Evolutionary conservation across 2,113 vertebrate genomes (phyloP).

Genomic region (Regulus satrapa): DNA sequence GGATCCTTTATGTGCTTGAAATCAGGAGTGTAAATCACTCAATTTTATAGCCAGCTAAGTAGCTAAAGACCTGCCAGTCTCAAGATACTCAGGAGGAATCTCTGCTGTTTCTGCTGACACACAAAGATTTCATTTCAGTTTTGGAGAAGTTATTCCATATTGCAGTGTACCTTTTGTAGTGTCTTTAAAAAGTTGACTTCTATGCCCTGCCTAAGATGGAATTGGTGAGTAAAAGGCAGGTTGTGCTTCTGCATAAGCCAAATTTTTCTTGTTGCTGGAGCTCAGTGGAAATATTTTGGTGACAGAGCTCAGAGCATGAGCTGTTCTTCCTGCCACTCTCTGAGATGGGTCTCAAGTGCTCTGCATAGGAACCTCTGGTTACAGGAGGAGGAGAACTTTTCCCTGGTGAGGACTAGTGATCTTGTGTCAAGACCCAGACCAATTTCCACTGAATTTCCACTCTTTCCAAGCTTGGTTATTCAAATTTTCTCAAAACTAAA

Average conservation of each 20-base stretch:
- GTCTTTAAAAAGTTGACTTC: neutral
- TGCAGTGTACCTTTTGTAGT: neutral
- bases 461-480: neutral
- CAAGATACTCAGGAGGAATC: neutral
- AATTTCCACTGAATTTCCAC: neutral
- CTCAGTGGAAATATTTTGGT: neutral
- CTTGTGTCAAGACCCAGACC: neutral
- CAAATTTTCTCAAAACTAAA: neutral
- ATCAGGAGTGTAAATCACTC: neutral
- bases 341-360: neutral
- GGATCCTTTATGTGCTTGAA: neutral
- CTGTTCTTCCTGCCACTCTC: neutral
- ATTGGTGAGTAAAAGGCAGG: neutral
- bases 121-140: neutral
- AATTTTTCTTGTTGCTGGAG: neutral
- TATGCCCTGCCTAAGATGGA: neutral
- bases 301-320: neutral
- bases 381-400: neutral
- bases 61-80: neutral
- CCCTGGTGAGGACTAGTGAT: accelerated
- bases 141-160: neutral
- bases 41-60: neutral
- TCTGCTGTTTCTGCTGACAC: neutral
- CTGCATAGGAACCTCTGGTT: neutral
- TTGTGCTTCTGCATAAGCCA: neutral